Percentiles rank a stretch among this genome's conserved stretches.
These are phyloP conservation scores for Gallinago nigripennis DNA, from an alignment of 2,797 vertebrate species.

Conservation along the genomic window DNA sequence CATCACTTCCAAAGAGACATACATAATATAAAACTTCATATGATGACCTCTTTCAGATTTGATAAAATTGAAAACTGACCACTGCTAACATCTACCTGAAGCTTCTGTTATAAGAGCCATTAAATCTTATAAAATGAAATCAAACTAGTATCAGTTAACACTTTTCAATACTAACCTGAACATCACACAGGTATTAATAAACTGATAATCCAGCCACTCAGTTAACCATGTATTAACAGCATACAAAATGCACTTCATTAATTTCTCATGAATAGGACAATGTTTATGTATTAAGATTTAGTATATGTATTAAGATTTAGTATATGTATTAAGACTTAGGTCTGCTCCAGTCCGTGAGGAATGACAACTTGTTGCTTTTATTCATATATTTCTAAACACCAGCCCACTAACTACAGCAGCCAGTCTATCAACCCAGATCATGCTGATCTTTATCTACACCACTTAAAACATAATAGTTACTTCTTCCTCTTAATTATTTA, in stretches of 20 bases:
- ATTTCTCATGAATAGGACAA: neutral
- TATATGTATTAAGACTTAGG: neutral
- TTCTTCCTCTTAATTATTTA: slow-evolving; percentile 64
- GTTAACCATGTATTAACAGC: neutral
- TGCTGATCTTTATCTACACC: neutral
- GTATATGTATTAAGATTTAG: neutral
- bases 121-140: neutral
- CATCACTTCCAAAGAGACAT: neutral
- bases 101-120: neutral
- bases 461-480: neutral
- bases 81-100: neutral
- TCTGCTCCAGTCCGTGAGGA: neutral
- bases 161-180: neutral
- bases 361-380: neutral
- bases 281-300: neutral
- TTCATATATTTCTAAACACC: neutral
- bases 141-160: neutral
- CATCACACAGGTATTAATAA: neutral
- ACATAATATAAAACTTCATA: neutral
- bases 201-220: neutral
- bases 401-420: neutral
- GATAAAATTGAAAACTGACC: neutral
- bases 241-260: neutral
- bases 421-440: neutral
- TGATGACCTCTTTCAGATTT: neutral